These are phyloP conservation scores for Montipora cactus DNA, from an alignment of 64 coral and sea anemone species.

Conservation along the genomic window DNA sequence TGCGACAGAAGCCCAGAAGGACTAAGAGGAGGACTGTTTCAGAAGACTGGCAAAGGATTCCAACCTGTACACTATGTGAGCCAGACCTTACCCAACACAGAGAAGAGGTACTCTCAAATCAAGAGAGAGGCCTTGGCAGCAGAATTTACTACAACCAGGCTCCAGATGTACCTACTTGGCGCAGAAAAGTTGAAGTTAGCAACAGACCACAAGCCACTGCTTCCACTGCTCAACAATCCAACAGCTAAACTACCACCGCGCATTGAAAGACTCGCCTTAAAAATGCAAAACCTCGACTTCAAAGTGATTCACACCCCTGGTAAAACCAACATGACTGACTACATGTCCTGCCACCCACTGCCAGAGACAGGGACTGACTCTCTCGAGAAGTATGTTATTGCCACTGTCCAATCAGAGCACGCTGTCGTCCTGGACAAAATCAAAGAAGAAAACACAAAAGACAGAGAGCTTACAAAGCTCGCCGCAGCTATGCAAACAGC, in stretches of 20 bases:
- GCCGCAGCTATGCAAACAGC: too few relatives aligned
- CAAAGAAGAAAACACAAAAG: too few relatives aligned
- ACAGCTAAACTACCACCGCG: slow-evolving; percentile 50
- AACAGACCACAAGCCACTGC: slow-evolving; percentile 63
- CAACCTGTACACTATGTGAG: slow-evolving; percentile 50
- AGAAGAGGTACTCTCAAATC: slow-evolving; percentile 48
- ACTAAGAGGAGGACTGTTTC: slow-evolving; percentile 6
- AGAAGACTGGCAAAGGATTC: slow-evolving; percentile 3
- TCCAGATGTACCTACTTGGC: slow-evolving; percentile 41
- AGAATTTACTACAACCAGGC: slow-evolving; percentile 41
- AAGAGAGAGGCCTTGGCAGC: slow-evolving; percentile 38
- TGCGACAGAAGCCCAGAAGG: slow-evolving; percentile 47
- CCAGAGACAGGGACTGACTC: too few relatives aligned
- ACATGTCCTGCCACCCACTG: too few relatives aligned
- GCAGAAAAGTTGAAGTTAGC: slow-evolving; percentile 10
- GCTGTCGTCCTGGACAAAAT: too few relatives aligned
- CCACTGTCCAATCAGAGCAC: too few relatives aligned
- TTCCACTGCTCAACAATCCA: slow-evolving; percentile 39
- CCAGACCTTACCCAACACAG: slow-evolving; percentile 23
- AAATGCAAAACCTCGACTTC: slow-evolving; percentile 60
- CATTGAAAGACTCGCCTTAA: slow-evolving; percentile 29
- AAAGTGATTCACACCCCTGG: slow-evolving; percentile 47
- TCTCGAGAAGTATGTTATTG: too few relatives aligned
- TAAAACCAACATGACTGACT: not conserved
- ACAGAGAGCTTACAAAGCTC: too few relatives aligned